Evolutionary conservation across 2,797 vertebrate species (phyloP), one percentile per base, ranked within the genome.

Genomic region (Melanotaenia boesemani): DNA sequence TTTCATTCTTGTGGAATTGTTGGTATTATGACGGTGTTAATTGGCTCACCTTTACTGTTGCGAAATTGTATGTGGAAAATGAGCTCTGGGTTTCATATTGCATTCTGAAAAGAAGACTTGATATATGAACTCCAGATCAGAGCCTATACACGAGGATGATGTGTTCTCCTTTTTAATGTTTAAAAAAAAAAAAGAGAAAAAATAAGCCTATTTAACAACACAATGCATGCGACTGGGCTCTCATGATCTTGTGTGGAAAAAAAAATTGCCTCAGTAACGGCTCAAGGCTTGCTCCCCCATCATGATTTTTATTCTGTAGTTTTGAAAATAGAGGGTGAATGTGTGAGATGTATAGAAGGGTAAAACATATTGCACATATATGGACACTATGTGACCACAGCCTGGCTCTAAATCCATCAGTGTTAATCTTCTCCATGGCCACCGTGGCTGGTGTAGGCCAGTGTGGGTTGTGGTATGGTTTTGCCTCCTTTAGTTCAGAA

Each of bases 1-100:
- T 92, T 92, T 90, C 89, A 90, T 92, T 93, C 90, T 93, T 86
- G 92, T 94, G 91, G 89, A 91, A 88, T 90, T 76, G 87, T 92
- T 82, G 90, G 87, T 90, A 90, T 93, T 86, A 92, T 88, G 85
- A 89, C 83, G 85, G 88, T 87, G 88, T 80, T 86, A 87, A 92
- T 88, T 76, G 85, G 87, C 84, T 92, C 85, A 88, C 80, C 70
- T 82, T 80, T 81, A 74, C 83, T 89, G 85, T 91, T 89, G 83
- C 80, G 80, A 74, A 87, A 83, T 72, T 85, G 81, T 89, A 86
- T 84, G 83, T 88, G 83, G 81, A 87, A 84, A 81, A 81, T 88
- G 86, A 89, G 86, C 83, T 85, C 88, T 82, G 82, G 83, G 82
- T 87, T 90, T 87, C 52, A 37, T 74, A 44, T 70, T 84, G 81